Conservation (phyloP, 2,888 invertebrate species). For the Omphaloscelis lunosa region DNA sequence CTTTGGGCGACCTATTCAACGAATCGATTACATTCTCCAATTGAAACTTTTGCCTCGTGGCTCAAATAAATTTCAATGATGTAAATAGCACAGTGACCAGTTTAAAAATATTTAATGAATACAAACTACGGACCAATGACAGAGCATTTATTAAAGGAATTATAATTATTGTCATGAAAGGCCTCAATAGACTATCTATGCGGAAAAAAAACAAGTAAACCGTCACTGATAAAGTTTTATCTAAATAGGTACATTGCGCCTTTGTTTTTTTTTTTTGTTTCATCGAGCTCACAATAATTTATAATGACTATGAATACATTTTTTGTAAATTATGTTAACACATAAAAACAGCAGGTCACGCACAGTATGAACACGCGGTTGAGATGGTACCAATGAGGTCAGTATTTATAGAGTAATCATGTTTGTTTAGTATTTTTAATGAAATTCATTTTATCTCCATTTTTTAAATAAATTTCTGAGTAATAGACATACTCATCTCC, state of each 20-base stretch:
- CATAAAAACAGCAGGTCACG: background rate
- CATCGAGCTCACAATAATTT: constrained; percentile 13
- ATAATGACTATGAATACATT: constrained; percentile 3
- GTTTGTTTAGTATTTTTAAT: background rate
- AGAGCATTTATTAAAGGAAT: constrained; percentile 12
- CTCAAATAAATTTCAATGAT: constrained; percentile 41
- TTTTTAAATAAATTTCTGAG: constrained; percentile 8
- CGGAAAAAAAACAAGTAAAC: constrained; percentile 52
- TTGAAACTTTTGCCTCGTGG: constrained; percentile 37
- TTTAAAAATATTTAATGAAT: constrained; percentile 26
- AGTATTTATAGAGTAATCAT: background rate
- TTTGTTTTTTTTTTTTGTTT: constrained; percentile 34
- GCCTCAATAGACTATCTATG: constrained; percentile 35
- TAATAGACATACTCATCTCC: background rate
- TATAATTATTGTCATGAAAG: constrained; percentile 23
- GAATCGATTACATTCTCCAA: constrained; percentile 44
- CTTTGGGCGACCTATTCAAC: constrained; percentile 38
- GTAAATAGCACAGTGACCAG: constrained; percentile 42
- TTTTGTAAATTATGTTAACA: background rate
- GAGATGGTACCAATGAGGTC: background rate
- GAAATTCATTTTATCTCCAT: background rate
- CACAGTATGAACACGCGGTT: background rate
- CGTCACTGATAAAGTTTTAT: constrained; percentile 60
- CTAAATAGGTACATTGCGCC: constrained; percentile 45
- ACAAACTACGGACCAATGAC: constrained; percentile 12